Conservation (phyloP, 2,888 invertebrate species). For the Bedellia somnulentella region DNA sequence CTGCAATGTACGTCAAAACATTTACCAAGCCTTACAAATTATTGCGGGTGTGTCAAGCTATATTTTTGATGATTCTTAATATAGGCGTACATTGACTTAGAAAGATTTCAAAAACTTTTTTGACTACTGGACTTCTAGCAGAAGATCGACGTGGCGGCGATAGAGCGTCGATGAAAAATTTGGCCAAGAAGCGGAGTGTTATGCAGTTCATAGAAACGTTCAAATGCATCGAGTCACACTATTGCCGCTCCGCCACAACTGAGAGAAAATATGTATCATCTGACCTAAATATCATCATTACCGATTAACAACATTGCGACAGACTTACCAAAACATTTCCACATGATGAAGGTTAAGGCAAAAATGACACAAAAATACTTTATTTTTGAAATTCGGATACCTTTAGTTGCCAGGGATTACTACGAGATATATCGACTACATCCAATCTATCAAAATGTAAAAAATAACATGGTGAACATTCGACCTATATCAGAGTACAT, state of each 20-base stretch:
- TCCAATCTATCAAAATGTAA: too few species aligned
- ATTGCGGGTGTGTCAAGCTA: constrained; percentile 11
- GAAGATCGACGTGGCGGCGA: constrained; percentile 12
- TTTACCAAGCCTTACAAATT: constrained; percentile 11
- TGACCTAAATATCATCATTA: constrained; percentile 2
- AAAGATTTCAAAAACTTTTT: constrained; percentile 11
- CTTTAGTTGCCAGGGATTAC: too few species aligned
- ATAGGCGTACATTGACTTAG: constrained; percentile 11
- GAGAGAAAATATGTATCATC: constrained; percentile 12
- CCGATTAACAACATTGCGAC: too few species aligned
- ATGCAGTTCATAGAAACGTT: constrained; percentile 11
- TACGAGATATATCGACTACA: too few species aligned
- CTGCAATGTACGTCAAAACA: constrained; percentile 5
- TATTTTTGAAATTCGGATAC: too few species aligned
- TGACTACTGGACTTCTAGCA: constrained; percentile 10
- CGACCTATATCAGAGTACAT: too few species aligned
- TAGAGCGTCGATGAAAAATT: constrained; percentile 7
- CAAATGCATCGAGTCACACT: constrained; percentile 13
- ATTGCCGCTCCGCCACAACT: constrained; percentile 10
- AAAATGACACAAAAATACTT: too few species aligned
- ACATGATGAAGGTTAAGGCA: too few species aligned
- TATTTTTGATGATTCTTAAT: constrained; percentile 10
- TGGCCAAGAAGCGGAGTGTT: constrained; percentile 7
- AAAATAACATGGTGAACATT: too few species aligned
- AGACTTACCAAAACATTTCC: too few species aligned